Percentiles rank a stretch among this genome's conserved stretches.
These are phyloP conservation scores for Drosophila nikananu DNA, from an alignment of 1,140 invertebrate genomes.

Conservation along the genomic window DNA sequence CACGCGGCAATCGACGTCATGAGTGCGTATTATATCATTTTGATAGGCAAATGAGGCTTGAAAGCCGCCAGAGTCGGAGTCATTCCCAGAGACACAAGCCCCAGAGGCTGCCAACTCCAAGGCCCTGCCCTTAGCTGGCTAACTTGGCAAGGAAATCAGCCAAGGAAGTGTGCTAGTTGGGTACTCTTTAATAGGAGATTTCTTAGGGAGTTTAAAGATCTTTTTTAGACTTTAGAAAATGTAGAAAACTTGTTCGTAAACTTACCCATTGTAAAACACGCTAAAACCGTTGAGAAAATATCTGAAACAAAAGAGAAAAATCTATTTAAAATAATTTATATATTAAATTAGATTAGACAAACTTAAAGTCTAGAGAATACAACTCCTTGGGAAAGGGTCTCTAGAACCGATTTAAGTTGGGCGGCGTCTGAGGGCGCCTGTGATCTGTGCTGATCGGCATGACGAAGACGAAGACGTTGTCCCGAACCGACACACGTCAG, in stretches of 20 bases:
- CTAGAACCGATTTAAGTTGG: neutral
- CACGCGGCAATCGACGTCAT: constrained; percentile 63
- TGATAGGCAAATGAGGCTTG: constrained; percentile 82
- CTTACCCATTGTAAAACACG: neutral
- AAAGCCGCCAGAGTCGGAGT: constrained; percentile 62
- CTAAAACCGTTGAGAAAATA: too few species aligned
- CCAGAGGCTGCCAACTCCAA: constrained; percentile 26
- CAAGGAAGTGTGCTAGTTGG: too few species aligned
- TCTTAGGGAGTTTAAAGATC: too few species aligned
- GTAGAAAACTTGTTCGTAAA: neutral
- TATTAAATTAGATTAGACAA: neutral
- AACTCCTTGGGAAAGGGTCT: neutral
- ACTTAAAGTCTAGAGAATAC: neutral
- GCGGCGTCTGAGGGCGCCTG: constrained; percentile 59
- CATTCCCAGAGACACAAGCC: constrained; percentile 35
- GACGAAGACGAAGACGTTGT: constrained; percentile 65
- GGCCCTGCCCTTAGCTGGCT: constrained; percentile 44
- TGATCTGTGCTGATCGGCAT: constrained; percentile 65
- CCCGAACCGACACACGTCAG: constrained; percentile 61
- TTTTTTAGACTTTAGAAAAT: neutral
- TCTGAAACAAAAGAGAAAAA: neutral
- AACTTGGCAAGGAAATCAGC: neutral
- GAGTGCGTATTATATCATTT: constrained; percentile 78
- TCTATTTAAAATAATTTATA: neutral
- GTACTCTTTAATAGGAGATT: neutral